A percentile compares a stretch with the other conserved stretches of the same genome.
phyloP scores from a whole-genome alignment of 2,797 vertebrate genomes.

The Zenarchopterus dispar region DNA sequence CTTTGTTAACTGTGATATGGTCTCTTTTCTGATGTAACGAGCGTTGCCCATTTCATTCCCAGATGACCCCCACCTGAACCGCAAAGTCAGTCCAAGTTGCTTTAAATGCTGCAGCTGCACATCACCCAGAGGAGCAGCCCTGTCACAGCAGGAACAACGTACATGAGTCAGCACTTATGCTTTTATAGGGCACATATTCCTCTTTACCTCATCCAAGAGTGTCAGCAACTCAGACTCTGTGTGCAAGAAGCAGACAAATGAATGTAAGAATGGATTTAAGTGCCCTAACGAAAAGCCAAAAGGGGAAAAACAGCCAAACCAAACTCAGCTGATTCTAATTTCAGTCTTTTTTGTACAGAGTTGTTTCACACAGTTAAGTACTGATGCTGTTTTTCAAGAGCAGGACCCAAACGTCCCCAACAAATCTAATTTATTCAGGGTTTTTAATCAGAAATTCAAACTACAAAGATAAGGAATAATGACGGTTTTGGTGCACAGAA shows the following conservation, averaged over 20 bases:
- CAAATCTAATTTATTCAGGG: no score
- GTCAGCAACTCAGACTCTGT: background rate
- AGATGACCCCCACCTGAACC: slow-evolving; percentile 45
- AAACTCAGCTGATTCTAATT: no score
- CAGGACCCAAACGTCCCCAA: no score
- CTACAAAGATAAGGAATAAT: no score
- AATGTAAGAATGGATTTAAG: no score
- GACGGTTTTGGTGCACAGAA: no score
- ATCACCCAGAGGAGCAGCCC: slow-evolving; percentile 30
- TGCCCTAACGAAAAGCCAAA: no score
- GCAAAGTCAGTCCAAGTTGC: slow-evolving; percentile 51
- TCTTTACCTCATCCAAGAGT: background rate
- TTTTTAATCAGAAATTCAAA: no score
- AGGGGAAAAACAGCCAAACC: no score
- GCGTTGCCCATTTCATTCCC: slow-evolving; percentile 6
- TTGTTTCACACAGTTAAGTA: background rate
- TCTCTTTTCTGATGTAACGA: slow-evolving; percentile 7
- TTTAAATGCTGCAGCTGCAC: slow-evolving; percentile 70
- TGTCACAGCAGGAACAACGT: slow-evolving; percentile 41
- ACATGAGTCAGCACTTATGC: slow-evolving; percentile 59
- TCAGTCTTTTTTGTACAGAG: background rate
- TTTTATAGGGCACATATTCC: slow-evolving; percentile 23
- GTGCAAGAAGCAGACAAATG: no score
- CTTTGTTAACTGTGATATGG: slow-evolving; percentile 23
- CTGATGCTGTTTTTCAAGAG: no score